Base-by-base conservation (phyloP, 1,140 invertebrate species). In the Sitobion miscanthi region DNA sequence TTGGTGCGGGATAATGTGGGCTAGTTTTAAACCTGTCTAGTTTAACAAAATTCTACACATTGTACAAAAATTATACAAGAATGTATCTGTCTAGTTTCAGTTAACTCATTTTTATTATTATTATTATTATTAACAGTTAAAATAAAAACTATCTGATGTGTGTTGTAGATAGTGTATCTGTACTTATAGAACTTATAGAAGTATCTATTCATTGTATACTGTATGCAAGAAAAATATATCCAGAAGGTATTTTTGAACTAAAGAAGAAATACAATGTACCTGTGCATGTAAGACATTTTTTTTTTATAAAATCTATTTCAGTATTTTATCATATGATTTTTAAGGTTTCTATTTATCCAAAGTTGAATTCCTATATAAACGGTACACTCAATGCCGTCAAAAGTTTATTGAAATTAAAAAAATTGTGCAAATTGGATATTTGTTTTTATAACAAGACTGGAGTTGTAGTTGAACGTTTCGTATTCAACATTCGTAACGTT, bases 131-230 rank as follows among this genome's bases (percentile, higher is more conserved):
- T 14, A 52, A 52, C 49, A 52, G 17, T 52, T 52, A 52, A 52
- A 52, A 52, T 52, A 20, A 52, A 85, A 85, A 38, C 21, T 23
- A 42, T 38, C 7, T 90, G 1, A 54, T 92, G 30, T 87, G 42
- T n/a, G 35, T 93, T 94, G 35, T 86, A 96, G 96, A 95, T 92
- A 94, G 94, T 30, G 93, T 88, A 54, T 95, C 95, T 94, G 95
- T 96, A 91, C 92, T 96, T 0, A 47, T 95, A 30, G 96, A 97
- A 94, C 96, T 96, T 95, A 94, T 97, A 45, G 95, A 96, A 94
- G 96, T 96, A 30, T 95, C 96, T 14, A 96, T 97, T 94, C 96
- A 97, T 94, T 96, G 95, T 90, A 96, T 96, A 87, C 93, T 97
- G 4, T 96, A 96, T 94, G 95, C 95, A 57, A 94, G 96, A 87